phyloP scores from a whole-genome alignment of 2,113 vertebrate species.

The Caretta caretta region DNA sequence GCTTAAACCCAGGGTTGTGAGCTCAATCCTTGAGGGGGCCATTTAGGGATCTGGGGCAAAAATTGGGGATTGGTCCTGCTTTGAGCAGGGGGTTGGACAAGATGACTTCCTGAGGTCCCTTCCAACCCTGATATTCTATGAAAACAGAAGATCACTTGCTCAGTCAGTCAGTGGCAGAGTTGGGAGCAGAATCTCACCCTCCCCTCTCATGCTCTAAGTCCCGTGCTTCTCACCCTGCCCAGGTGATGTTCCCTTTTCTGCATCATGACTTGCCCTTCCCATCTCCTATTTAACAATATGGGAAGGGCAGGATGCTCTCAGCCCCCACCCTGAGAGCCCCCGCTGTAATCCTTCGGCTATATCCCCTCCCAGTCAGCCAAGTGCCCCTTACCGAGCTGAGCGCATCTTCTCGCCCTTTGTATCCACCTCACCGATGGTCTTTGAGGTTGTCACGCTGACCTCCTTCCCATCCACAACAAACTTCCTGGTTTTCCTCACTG shows the following conservation, averaged over 20 bases:
- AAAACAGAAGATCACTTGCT: no score
- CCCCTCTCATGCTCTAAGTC: background rate
- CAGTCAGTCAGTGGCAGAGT: no score
- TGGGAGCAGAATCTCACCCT: background rate
- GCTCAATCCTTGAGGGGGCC: no score
- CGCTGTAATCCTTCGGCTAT: background rate
- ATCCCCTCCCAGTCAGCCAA: no score
- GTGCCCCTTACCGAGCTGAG: slow-evolving; percentile 61
- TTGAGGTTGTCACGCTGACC: slow-evolving; percentile 72
- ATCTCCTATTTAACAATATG: background rate
- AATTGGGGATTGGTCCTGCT: no score
- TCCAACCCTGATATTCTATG: no score
- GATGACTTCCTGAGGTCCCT: no score
- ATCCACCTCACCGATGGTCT: slow-evolving; percentile 46
- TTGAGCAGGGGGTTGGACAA: no score
- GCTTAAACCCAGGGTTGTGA: no score
- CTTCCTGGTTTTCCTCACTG: slow-evolving; percentile 62
- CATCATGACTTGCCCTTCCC: background rate
- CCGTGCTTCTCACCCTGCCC: background rate
- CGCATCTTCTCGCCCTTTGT: slow-evolving; percentile 61
- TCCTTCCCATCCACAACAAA: slow-evolving; percentile 79
- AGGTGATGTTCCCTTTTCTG: background rate
- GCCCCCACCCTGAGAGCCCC: no score
- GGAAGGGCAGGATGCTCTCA: background rate
- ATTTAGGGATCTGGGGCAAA: no score